Evolutionary conservation across 1,140 invertebrate species (phyloP).

Genomic region (Thaumatotibia leucotreta): DNA sequence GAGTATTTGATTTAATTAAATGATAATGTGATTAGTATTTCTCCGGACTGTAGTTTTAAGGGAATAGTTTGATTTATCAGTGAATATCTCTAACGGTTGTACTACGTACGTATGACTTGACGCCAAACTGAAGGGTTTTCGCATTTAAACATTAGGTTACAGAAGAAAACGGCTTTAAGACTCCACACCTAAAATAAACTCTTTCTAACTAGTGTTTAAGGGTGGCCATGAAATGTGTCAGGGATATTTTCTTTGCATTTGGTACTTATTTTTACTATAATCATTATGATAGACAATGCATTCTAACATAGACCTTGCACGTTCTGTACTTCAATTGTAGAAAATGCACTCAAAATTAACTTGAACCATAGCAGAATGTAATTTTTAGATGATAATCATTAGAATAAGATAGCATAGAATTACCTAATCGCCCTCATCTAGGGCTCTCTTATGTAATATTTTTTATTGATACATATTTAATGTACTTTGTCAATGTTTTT

Average conservation of each 20-base stretch:
- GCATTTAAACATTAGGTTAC: slow-evolving; percentile 11
- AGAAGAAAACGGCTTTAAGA: neutral
- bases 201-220: neutral
- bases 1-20: slow-evolving; percentile 8
- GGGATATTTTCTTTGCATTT: slow-evolving; percentile 9
- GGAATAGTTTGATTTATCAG: neutral
- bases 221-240: slow-evolving; percentile 6
- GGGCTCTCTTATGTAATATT: slow-evolving; percentile 61
- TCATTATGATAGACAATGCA: neutral
- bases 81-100: neutral
- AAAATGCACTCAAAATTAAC: slow-evolving; percentile 42
- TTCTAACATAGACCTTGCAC: slow-evolving; percentile 12
- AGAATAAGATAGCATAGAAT: slow-evolving; percentile 43
- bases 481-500: slow-evolving; percentile 64
- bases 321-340: slow-evolving; percentile 27
- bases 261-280: neutral
- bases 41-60: slow-evolving; percentile 11
- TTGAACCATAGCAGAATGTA: slow-evolving; percentile 37
- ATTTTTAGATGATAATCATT: slow-evolving; percentile 53
- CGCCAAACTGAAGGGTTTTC: neutral
- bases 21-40: slow-evolving; percentile 2
- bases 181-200: neutral
- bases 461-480: slow-evolving; percentile 67
- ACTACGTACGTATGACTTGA: neutral
- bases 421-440: slow-evolving; percentile 55